Evolutionary conservation across 2,113 vertebrate genomes (phyloP).

Genomic region (Monarcha castaneiventris): DNA sequence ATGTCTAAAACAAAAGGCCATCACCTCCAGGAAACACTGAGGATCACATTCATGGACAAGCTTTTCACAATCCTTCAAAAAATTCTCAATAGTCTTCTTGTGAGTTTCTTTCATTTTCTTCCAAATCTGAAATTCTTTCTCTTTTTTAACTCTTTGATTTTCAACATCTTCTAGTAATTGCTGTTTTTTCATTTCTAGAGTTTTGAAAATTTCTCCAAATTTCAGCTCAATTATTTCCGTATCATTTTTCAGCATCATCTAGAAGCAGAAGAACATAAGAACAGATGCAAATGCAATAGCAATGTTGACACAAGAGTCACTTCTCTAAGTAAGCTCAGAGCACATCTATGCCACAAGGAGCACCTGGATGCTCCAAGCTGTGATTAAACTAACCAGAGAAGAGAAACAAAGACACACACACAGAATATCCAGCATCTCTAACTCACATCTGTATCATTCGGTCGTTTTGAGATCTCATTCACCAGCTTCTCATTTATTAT

Average conservation of each 20-base stretch:
- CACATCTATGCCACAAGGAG: not conserved
- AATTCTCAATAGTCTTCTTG: constrained; percentile 60
- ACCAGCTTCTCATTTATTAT: constrained; percentile 50
- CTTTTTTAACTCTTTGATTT: constrained; percentile 52
- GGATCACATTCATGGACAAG: constrained; percentile 70
- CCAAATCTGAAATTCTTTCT: constrained; percentile 60
- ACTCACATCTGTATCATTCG: constrained; percentile 13
- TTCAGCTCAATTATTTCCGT: constrained; percentile 29
- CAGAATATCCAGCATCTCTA: not conserved
- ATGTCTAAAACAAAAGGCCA: not conserved
- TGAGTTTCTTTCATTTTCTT: constrained; percentile 65
- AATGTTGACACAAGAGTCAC: too few species aligned
- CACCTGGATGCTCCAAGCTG: not conserved
- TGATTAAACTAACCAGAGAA: not conserved
- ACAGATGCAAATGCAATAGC: not conserved
- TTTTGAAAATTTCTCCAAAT: constrained; percentile 61
- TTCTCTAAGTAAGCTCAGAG: not conserved
- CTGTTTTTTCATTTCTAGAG: constrained; percentile 56
- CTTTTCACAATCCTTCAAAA: constrained; percentile 68
- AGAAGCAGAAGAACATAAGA: not conserved
- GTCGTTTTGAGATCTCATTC: constrained; percentile 35
- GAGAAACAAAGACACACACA: not conserved
- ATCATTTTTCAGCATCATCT: constrained; percentile 49
- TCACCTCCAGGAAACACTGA: constrained; percentile 69
- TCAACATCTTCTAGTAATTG: constrained; percentile 59